These are phyloP conservation scores for Platypus cylindrus DNA, from an alignment of 2,888 invertebrate genomes.

Conservation along the genomic window DNA sequence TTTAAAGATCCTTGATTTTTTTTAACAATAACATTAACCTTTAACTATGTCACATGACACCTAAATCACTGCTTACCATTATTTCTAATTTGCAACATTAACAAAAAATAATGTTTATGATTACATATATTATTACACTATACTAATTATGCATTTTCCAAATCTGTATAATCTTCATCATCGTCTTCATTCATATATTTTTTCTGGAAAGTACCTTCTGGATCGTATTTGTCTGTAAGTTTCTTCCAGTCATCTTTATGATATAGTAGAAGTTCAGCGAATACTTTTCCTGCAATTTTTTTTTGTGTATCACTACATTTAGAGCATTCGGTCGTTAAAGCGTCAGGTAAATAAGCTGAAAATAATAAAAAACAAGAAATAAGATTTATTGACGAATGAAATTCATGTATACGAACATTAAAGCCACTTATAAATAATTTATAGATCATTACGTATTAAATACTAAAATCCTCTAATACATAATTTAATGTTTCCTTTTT, in stretches of 20 bases:
- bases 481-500: too few species aligned
- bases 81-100: too few species aligned
- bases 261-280: constrained; percentile 51
- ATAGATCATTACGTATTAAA: too few species aligned
- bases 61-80: too few species aligned
- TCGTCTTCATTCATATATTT: constrained; percentile 21
- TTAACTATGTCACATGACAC: too few species aligned
- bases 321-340: constrained; percentile 49
- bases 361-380: constrained; percentile 1
- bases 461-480: too few species aligned
- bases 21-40: too few species aligned
- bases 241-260: constrained; percentile 49
- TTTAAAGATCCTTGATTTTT: too few species aligned
- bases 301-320: constrained; percentile 57
- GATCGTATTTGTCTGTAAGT: constrained; percentile 55
- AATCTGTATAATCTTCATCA: constrained; percentile 20
- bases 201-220: constrained; percentile 44
- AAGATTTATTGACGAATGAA: too few species aligned
- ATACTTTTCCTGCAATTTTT: constrained; percentile 47
- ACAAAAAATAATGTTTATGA: background rate
- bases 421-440: too few species aligned
- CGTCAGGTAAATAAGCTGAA: constrained; percentile 56
- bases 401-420: too few species aligned
- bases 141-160: constrained; percentile 9
- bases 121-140: too few species aligned